Evolutionary conservation across 2,888 invertebrate genomes (phyloP).

Genomic region (Hirtodrosophila histrioides): DNA sequence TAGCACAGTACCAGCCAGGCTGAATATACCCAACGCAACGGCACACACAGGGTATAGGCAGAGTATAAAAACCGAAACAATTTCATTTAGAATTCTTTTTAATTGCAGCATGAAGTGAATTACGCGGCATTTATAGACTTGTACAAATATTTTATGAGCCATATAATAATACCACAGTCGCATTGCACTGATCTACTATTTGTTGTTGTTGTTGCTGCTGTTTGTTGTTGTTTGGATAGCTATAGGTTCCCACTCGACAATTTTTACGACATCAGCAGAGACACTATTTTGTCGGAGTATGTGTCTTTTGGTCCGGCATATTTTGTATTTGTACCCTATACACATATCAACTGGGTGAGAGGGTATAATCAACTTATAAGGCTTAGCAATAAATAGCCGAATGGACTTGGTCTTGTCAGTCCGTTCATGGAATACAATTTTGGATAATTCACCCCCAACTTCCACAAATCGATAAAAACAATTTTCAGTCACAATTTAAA

Average conservation of each 20-base stretch:
- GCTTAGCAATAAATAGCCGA: too few species aligned
- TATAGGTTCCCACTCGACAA: slow-evolving; percentile 46
- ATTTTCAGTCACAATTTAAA: too few species aligned
- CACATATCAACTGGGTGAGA: too few species aligned
- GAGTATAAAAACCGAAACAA: slow-evolving; percentile 35
- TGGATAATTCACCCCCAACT: too few species aligned
- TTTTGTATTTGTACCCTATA: slow-evolving; percentile 9
- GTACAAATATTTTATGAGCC: slow-evolving; percentile 77
- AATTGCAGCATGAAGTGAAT: slow-evolving; percentile 68
- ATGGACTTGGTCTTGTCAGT: too few species aligned
- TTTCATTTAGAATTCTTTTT: slow-evolving; percentile 57
- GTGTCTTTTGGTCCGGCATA: slow-evolving; percentile 34
- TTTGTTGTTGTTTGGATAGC: slow-evolving; percentile 37
- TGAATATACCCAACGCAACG: slow-evolving; percentile 3
- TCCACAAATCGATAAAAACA: too few species aligned
- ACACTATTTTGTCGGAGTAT: slow-evolving; percentile 41
- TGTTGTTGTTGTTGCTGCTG: slow-evolving; percentile 24
- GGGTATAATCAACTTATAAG: too few species aligned
- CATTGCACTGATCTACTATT: slow-evolving; percentile 24
- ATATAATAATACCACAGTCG: slow-evolving; percentile 65
- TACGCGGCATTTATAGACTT: slow-evolving; percentile 77
- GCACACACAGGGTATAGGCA: slow-evolving; percentile 21
- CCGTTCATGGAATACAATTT: too few species aligned
- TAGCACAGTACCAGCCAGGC: too few species aligned
- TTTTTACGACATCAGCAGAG: slow-evolving; percentile 54